Percentiles rank a stretch among this genome's conserved stretches.
Conservation (phyloP, 2,113 vertebrate genomes). For the Peucedramus taeniatus region DNA sequence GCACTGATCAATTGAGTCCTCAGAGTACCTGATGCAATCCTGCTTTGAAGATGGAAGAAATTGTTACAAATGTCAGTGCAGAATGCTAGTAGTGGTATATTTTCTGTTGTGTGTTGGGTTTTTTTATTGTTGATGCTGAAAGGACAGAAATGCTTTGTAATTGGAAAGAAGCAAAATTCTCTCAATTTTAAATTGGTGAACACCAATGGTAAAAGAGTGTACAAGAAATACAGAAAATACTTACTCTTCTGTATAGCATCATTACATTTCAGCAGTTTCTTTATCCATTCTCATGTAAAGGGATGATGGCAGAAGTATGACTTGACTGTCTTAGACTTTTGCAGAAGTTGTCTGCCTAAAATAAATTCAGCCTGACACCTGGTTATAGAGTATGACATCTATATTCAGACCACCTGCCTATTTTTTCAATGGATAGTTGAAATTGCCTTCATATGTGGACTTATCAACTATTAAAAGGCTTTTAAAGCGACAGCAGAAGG, state of each 20-base stretch:
- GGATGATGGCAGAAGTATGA: background rate
- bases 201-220: accelerated
- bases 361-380: background rate
- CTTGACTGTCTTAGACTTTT: background rate
- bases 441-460: background rate
- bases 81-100: background rate
- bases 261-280: background rate
- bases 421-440: background rate
- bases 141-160: background rate
- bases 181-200: background rate
- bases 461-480: background rate
- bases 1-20: background rate
- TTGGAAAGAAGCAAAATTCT: background rate
- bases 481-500: background rate
- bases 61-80: background rate
- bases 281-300: background rate
- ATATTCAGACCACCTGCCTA: background rate
- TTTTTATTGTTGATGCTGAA: background rate
- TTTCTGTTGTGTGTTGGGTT: background rate
- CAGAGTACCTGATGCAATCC: background rate
- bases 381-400: background rate
- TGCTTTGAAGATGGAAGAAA: background rate
- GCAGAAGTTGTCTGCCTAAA: background rate
- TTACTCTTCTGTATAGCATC: background rate
- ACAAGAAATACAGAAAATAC: background rate